phyloP scores from a whole-genome alignment of 2,797 vertebrate genomes.

The Pangasius mekongensis region DNA sequence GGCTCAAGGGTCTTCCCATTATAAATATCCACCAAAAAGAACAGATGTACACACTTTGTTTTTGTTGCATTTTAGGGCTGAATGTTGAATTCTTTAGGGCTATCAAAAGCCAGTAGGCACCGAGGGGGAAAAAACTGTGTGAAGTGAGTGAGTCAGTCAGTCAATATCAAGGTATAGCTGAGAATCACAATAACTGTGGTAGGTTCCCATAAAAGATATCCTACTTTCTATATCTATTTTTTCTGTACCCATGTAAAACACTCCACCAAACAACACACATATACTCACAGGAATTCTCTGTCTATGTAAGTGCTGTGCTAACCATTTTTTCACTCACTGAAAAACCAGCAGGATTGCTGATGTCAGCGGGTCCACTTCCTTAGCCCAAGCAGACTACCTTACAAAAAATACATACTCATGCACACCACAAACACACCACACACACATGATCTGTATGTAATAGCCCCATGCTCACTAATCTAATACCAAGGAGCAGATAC shows the following conservation, averaged over 20 bases:
- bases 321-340: conserved; percentile 69
- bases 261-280: neutral
- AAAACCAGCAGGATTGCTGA: conserved; percentile 73
- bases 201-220: neutral
- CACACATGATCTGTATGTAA: neutral
- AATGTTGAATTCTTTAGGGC: conserved; percentile 4
- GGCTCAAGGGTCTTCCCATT: neutral
- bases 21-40: neutral
- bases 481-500: neutral
- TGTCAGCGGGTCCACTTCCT: conserved; percentile 80
- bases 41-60: neutral
- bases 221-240: neutral
- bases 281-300: conserved; percentile 16
- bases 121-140: neutral
- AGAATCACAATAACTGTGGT: neutral
- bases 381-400: conserved; percentile 57
- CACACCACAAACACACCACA: conserved; percentile 22
- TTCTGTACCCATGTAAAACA: neutral
- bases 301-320: conserved; percentile 68
- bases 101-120: neutral
- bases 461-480: neutral
- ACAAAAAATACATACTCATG: conserved; percentile 52
- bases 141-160: neutral
- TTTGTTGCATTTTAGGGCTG: neutral
- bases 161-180: neutral